Base-by-base conservation (phyloP, 2,113 vertebrate species). In the Ceratotherium simum region DNA sequence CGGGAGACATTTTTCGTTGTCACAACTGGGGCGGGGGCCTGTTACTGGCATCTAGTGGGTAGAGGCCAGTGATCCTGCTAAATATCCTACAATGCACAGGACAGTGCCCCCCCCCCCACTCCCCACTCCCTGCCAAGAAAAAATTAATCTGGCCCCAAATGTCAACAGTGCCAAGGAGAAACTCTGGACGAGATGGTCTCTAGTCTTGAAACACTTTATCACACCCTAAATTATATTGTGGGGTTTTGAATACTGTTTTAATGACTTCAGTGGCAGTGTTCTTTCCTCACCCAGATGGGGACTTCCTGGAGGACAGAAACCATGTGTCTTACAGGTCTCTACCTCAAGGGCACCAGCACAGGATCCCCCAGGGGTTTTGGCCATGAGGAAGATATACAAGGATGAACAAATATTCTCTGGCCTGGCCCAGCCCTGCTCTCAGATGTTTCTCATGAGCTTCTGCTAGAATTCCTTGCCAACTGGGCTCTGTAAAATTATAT, bases 241-340 rank as follows among this genome's bases (percentile, higher is more conserved):
- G 29, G 29, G 10, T 9, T 67, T 42, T 48, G 54, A n/a, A 75
- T 31, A 64, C n/a, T 51, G 31, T 76, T 82, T 87, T 83, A 90
- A 58, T 89, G 54, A 48, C 54, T 95, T 79, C 12, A 10, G 6
- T 4, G 8, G 91, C 60, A 51, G 6, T 83, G n/a, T 86, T 95
- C 31, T 67, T 87, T 94, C 46, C 23, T 92, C 21, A 90, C 79
- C 31, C 39, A 79, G 84, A 86, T 78, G 79, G 39, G 70, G 70
- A 48, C 20, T 69, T 88, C 58, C 64, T 78, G 18, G 56, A 79
- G 48, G 69, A 54, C 69, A 72, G 42, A 72, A 29, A 46, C 2
- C 18, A 0, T 20, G 5, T 67, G 29, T 27, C 78, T 67, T 67
- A 31, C 33, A 87, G 36, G 80, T 89, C 23, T 75, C 60, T n/a